A percentile compares a stretch with the other conserved stretches of the same genome.
Conservation (phyloP, 2,888 invertebrate species). For the Netelia inedita region DNA sequence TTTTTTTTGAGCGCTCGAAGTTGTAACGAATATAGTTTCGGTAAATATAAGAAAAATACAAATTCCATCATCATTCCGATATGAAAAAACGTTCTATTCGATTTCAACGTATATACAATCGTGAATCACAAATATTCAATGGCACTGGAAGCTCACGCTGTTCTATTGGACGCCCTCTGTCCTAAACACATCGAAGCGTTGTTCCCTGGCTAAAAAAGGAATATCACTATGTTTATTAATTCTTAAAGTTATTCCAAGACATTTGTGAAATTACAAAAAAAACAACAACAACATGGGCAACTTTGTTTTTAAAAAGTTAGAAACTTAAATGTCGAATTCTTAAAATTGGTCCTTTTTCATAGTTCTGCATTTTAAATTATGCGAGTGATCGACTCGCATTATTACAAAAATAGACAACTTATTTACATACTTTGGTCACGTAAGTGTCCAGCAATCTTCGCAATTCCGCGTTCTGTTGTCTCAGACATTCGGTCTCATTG, state of each 20-base stretch:
- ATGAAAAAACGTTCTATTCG: conserved; percentile 17
- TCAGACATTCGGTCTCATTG: conserved; percentile 88
- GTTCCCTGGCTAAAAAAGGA: conserved; percentile 47
- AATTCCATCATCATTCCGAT: conserved; percentile 34
- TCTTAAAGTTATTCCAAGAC: neutral
- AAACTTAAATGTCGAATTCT: too few relatives aligned
- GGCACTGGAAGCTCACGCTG: conserved; percentile 14
- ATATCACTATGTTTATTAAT: neutral
- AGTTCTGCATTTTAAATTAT: too few relatives aligned
- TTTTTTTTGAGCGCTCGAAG: conserved; percentile 8
- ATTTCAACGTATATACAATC: conserved; percentile 32
- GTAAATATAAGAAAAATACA: conserved; percentile 14
- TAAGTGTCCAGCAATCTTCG: conserved; percentile 89
- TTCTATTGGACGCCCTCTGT: conserved; percentile 49
- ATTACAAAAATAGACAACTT: neutral
- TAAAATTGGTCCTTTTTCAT: too few relatives aligned
- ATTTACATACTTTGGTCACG: conserved; percentile 77
- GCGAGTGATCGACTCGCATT: too few relatives aligned
- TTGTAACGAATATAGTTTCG: conserved; percentile 26
- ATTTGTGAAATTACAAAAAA: too few relatives aligned
- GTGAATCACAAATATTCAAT: neutral
- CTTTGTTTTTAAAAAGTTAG: too few relatives aligned
- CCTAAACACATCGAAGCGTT: conserved; percentile 41
- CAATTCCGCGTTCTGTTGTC: conserved; percentile 90
- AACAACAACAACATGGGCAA: too few relatives aligned